Evolutionary conservation across 1,140 invertebrate genomes (phyloP).

Genomic region (Ceratosolen solmsi): DNA sequence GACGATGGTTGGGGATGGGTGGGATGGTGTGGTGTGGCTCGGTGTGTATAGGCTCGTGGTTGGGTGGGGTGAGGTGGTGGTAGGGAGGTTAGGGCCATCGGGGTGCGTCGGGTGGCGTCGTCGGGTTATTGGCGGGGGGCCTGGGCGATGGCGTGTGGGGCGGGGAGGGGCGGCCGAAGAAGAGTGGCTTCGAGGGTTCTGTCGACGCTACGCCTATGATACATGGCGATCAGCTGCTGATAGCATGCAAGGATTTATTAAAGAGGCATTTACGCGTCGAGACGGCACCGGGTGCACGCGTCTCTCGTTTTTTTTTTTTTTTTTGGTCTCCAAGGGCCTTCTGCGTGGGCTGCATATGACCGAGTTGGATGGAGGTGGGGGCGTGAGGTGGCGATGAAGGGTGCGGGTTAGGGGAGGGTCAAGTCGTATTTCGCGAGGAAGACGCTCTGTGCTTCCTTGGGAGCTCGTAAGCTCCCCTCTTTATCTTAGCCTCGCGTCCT

Average conservation of each 20-base stretch:
- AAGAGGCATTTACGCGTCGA: conserved; percentile 57
- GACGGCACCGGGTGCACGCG: background rate
- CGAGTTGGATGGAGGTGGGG: background rate
- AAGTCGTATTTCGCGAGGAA: conserved; percentile 2
- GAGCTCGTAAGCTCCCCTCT: background rate
- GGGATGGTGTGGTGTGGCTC: too few relatives aligned
- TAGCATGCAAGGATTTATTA: conserved; percentile 66
- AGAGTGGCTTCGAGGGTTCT: conserved; percentile 60
- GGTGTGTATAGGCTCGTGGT: too few relatives aligned
- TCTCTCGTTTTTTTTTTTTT: background rate
- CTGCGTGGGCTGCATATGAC: background rate
- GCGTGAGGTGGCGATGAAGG: conserved; percentile 1
- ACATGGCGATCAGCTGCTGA: conserved; percentile 69
- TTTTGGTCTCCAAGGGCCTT: background rate
- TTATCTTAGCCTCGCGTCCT: background rate
- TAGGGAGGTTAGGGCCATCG: too few relatives aligned
- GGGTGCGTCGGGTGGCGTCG: too few relatives aligned
- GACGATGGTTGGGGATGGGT: too few relatives aligned
- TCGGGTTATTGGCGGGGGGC: too few relatives aligned
- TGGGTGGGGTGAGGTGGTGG: too few relatives aligned
- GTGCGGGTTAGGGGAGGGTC: background rate
- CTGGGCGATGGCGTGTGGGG: background rate
- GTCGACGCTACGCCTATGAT: conserved; percentile 66
- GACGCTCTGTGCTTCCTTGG: background rate
- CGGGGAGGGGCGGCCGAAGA: conserved; percentile 53